These are phyloP conservation scores for Myopa testacea DNA, from an alignment of 2,888 invertebrate species.

Conservation along the genomic window DNA sequence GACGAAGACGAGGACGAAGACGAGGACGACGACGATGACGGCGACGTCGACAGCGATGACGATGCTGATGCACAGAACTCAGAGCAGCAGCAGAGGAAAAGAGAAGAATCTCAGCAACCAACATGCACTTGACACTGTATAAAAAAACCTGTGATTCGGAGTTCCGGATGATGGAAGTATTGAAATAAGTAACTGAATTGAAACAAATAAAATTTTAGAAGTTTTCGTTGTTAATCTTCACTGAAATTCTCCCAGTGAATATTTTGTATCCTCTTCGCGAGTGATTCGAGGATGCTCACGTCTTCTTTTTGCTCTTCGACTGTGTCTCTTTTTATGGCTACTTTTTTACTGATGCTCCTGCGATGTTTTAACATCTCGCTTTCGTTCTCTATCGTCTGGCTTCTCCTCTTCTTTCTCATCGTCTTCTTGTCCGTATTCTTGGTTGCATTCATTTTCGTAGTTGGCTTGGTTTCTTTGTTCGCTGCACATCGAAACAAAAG, in stretches of 20 bases:
- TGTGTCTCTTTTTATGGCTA: background rate
- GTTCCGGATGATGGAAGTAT: background rate
- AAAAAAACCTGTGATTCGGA: background rate
- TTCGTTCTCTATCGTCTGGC: too few relatives aligned
- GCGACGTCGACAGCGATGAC: background rate
- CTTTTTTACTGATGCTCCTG: background rate
- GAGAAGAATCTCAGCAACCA: background rate
- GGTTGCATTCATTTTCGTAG: background rate
- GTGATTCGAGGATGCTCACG: too few relatives aligned
- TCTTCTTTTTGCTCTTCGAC: too few relatives aligned
- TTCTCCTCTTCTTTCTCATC: background rate
- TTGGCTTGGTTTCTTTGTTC: conserved; percentile 25
- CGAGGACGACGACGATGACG: background rate
- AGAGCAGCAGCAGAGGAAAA: too few relatives aligned
- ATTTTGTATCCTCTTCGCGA: too few relatives aligned
- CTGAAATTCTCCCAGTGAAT: too few relatives aligned
- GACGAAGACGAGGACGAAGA: too few relatives aligned
- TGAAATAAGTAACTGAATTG: background rate
- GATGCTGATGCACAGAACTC: too few relatives aligned
- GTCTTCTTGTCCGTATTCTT: background rate
- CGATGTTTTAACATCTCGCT: too few relatives aligned
- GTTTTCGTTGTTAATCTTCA: too few relatives aligned
- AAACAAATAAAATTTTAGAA: background rate
- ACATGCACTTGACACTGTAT: background rate
- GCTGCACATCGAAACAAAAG: conserved; percentile 53